phyloP scores from a whole-genome alignment of 2,113 vertebrate species.

The Mustela nigripes region DNA sequence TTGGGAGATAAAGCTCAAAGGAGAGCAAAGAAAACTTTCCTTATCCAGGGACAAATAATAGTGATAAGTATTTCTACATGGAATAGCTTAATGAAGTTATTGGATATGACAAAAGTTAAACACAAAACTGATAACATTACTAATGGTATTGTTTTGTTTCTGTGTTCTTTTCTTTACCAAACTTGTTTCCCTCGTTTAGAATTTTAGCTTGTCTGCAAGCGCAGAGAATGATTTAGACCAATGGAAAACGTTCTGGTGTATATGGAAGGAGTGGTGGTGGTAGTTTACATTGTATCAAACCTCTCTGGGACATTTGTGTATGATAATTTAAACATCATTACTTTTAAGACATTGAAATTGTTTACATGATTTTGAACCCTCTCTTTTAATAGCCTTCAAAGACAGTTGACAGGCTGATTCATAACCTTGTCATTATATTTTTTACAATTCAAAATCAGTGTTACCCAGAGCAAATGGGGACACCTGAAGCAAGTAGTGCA shows the following conservation, averaged over 20 bases:
- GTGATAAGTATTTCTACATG: neutral
- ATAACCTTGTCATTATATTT: neutral
- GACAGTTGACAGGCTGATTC: neutral
- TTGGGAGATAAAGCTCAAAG: neutral
- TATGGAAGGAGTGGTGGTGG: neutral
- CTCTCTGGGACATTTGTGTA: neutral
- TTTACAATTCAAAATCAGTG: neutral
- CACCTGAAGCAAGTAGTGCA: neutral
- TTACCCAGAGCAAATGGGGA: neutral
- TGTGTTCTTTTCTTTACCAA: neutral
- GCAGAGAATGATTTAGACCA: neutral
- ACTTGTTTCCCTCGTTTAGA: neutral
- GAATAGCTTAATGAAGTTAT: neutral
- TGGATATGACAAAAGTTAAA: neutral
- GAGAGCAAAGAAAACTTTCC: neutral
- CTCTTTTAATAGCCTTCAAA: neutral
- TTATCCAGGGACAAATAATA: neutral
- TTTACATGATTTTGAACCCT: slow-evolving; percentile 12
- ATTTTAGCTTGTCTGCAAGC: neutral
- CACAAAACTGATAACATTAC: neutral
- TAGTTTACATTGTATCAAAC: neutral
- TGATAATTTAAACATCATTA: neutral
- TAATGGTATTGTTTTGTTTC: neutral
- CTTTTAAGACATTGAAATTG: neutral
- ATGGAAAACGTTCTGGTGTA: neutral